Conservation (phyloP, 2,113 vertebrate species). For the Odontophorus gujanensis region DNA sequence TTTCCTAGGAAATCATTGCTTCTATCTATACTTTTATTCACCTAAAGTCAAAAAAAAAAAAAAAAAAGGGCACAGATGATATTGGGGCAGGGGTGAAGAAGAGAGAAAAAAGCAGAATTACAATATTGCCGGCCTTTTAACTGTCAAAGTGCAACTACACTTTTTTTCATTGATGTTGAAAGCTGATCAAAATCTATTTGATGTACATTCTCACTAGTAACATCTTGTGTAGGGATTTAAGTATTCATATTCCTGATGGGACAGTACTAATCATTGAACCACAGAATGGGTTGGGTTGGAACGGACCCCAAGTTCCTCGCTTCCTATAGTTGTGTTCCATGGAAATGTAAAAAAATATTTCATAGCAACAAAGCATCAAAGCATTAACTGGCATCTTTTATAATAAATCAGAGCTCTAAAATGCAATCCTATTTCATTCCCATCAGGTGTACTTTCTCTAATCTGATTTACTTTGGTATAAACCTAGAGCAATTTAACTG, state of each 20-base stretch:
- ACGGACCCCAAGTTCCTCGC: not conserved
- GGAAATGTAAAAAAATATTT: not conserved
- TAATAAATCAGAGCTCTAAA: not conserved
- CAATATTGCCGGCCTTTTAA: not conserved
- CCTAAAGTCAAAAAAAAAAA: conserved; percentile 72
- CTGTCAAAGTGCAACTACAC: not conserved
- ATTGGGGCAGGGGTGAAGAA: not conserved
- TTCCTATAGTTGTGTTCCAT: not conserved
- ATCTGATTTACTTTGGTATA: not conserved
- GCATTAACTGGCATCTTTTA: not conserved
- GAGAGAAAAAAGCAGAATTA: not conserved
- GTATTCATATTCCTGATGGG: not conserved
- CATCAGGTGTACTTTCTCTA: not conserved
- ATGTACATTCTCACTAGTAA: not conserved
- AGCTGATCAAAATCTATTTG: not conserved
- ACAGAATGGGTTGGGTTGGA: too few relatives aligned
- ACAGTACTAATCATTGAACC: not conserved
- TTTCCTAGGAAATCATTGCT: conserved; percentile 59
- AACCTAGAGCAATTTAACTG: not conserved
- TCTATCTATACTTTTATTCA: conserved; percentile 43
- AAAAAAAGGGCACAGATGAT: conserved; percentile 2
- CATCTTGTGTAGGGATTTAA: not conserved
- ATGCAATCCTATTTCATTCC: not conserved
- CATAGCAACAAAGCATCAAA: not conserved
- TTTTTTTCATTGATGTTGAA: not conserved